phyloP scores from a whole-genome alignment of 2,797 vertebrate genomes.

The Pagetopsis macropterus region DNA sequence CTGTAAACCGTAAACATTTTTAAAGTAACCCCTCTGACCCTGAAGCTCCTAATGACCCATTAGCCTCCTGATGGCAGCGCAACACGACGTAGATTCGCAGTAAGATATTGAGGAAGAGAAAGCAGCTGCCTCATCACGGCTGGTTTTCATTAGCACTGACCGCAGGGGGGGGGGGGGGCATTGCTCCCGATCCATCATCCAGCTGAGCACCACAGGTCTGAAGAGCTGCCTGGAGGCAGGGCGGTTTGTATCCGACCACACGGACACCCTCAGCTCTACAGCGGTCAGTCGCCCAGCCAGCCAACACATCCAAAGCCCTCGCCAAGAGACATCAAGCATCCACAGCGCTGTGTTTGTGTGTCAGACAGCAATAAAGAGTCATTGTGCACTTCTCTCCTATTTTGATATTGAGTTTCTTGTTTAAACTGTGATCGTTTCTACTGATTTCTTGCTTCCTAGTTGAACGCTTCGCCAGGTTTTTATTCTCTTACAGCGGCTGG shows the following conservation, averaged over 20 bases:
- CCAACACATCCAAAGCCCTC: constrained; percentile 50
- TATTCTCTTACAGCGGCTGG: constrained; percentile 16
- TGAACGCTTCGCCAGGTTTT: constrained; percentile 37
- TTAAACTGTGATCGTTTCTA: constrained; percentile 38
- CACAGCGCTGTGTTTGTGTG: constrained; percentile 48
- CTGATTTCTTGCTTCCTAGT: constrained; percentile 57
- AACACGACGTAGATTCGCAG: constrained; percentile 37
- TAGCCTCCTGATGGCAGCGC: constrained; percentile 10
- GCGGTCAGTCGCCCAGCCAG: constrained; percentile 55
- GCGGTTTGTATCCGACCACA: constrained; percentile 63
- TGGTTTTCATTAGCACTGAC: constrained; percentile 68
- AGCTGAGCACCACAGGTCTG: constrained; percentile 60
- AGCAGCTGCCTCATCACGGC: constrained; percentile 52
- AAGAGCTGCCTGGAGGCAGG: constrained; percentile 53
- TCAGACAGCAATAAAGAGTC: constrained; percentile 50
- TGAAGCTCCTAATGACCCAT: background rate
- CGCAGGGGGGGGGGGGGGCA: constrained; percentile 36
- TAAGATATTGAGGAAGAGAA: constrained; percentile 42
- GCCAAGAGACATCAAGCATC: constrained; percentile 59
- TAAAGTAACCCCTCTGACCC: too few relatives aligned
- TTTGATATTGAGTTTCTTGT: constrained; percentile 57
- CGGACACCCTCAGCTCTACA: constrained; percentile 65
- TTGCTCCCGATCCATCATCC: constrained; percentile 61
- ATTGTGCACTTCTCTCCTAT: constrained; percentile 46
- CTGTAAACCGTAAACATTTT: too few relatives aligned